Conservation (phyloP, 2,113 vertebrate species). For the Anseranas semipalmata region DNA sequence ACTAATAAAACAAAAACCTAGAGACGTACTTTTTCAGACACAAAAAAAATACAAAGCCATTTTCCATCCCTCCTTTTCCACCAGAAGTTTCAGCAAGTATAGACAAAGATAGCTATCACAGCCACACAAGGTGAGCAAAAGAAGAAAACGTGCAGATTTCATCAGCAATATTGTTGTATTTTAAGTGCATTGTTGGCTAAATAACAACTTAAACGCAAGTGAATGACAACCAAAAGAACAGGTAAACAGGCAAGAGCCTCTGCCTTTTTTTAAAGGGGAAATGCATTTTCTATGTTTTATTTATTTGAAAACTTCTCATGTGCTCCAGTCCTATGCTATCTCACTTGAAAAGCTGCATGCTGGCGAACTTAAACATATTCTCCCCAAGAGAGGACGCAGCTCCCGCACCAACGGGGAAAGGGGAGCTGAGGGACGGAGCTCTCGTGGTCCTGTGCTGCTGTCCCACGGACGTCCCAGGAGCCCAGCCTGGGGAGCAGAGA, state of each 20-base stretch:
- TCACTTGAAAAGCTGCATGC: neutral
- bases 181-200: too few relatives aligned
- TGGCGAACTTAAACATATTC: neutral
- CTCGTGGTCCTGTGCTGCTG: fast-evolving
- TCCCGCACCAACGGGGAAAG: neutral
- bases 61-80: neutral
- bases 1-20: neutral
- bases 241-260: neutral
- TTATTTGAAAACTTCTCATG: neutral
- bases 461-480: neutral
- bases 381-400: fast-evolving
- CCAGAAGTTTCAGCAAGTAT: neutral
- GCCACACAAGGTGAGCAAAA: neutral
- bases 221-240: neutral
- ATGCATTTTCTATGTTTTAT: too few relatives aligned
- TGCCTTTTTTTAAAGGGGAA: neutral
- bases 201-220: neutral
- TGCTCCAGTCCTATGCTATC: neutral
- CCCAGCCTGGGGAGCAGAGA: neutral
- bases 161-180: neutral
- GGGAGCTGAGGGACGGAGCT: fast-evolving
- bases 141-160: neutral
- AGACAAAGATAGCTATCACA: neutral
- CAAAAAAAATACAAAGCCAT: neutral
- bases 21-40: neutral